These are phyloP conservation scores for Omphaloscelis lunosa DNA, from an alignment of 2,888 invertebrate genomes.

Conservation along the genomic window DNA sequence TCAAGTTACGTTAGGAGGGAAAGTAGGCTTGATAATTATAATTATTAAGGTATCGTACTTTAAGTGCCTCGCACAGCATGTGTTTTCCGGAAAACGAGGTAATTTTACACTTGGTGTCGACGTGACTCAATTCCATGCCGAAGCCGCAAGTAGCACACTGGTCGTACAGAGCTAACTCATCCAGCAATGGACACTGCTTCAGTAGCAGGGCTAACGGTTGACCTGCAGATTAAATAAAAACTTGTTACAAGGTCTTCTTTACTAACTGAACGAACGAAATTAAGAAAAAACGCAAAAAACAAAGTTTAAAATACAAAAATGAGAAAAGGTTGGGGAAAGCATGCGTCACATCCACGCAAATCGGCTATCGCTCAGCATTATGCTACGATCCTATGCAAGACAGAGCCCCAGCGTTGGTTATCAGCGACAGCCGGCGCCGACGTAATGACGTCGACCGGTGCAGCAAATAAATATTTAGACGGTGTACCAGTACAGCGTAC, in stretches of 20 bases:
- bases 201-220: slow-evolving; percentile 86
- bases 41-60: slow-evolving; percentile 69
- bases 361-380: too few relatives aligned
- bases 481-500: too few relatives aligned
- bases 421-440: too few relatives aligned
- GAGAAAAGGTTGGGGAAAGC: too few relatives aligned
- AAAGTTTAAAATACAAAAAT: too few relatives aligned
- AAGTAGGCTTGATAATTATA: background rate
- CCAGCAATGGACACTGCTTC: slow-evolving; percentile 86
- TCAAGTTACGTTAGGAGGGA: background rate
- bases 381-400: too few relatives aligned
- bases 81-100: slow-evolving; percentile 85
- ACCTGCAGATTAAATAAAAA: slow-evolving; percentile 70
- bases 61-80: slow-evolving; percentile 85
- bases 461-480: too few relatives aligned
- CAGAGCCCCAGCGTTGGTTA: too few relatives aligned
- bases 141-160: slow-evolving; percentile 83
- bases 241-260: background rate
- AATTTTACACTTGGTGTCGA: slow-evolving; percentile 87
- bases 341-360: too few relatives aligned
- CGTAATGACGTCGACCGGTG: too few relatives aligned
- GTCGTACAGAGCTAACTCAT: slow-evolving; percentile 87
- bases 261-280: too few relatives aligned
- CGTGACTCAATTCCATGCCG: slow-evolving; percentile 87
- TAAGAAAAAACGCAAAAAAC: too few relatives aligned